phyloP scores from a whole-genome alignment of 1,140 invertebrate species.

The Pseudomyrmex dendroicus region DNA sequence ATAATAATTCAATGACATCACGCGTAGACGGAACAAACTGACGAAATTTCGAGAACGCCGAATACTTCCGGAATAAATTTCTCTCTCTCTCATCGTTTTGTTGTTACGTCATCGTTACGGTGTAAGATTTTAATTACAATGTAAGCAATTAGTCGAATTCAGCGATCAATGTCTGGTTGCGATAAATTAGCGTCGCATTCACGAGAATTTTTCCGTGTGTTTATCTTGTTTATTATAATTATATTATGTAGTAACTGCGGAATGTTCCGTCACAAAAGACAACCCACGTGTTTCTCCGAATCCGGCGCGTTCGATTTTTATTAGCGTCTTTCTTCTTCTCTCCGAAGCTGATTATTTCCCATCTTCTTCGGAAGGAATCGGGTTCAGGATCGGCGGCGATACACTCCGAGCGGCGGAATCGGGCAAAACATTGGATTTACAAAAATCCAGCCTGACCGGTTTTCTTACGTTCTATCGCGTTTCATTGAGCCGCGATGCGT shows the following conservation, averaged over 20 bases:
- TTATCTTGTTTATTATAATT: neutral
- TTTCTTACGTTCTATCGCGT: conserved; percentile 62
- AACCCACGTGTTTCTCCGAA: conserved; percentile 52
- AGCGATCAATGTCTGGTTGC: neutral
- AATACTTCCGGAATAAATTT: neutral
- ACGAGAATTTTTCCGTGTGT: neutral
- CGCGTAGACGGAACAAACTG: neutral
- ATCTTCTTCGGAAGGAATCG: conserved; percentile 14
- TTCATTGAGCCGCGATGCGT: conserved; percentile 49
- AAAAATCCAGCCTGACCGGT: conserved; percentile 63
- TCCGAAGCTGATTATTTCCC: conserved; percentile 7
- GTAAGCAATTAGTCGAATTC: neutral
- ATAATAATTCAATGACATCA: conserved; percentile 59
- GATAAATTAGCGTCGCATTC: conserved; percentile 6
- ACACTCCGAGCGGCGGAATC: conserved; percentile 35
- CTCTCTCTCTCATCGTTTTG: neutral
- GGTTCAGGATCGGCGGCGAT: conserved; percentile 33
- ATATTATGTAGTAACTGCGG: conserved; percentile 15
- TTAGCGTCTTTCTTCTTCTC: conserved; percentile 12
- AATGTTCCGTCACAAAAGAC: neutral
- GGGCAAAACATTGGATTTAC: conserved; percentile 49
- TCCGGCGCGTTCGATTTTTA: conserved; percentile 16
- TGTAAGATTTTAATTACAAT: neutral
- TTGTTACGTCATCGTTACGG: neutral
- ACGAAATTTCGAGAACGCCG: neutral